These are phyloP conservation scores for Drosophila kambysellisi DNA, from an alignment of 2,888 invertebrate species.

Conservation along the genomic window DNA sequence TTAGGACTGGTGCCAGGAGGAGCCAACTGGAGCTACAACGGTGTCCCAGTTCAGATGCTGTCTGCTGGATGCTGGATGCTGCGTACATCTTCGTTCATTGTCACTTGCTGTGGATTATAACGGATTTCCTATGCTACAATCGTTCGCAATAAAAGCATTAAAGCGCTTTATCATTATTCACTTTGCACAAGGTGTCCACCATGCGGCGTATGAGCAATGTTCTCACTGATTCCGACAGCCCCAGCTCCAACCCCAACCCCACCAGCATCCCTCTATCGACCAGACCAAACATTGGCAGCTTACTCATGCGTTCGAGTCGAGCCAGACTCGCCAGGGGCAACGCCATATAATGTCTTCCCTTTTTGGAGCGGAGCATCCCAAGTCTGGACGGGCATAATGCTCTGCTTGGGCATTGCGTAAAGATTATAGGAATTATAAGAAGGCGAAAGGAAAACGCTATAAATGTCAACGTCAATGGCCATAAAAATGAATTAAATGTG, in stretches of 20 bases:
- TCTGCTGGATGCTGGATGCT: neutral
- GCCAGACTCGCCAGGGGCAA: constrained; percentile 16
- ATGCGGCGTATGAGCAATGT: constrained; percentile 63
- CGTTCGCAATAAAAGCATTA: constrained; percentile 82
- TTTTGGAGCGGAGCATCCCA: constrained; percentile 9
- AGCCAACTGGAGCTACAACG: neutral
- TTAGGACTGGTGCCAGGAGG: neutral
- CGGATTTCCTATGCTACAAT: constrained; percentile 77
- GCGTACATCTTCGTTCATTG: constrained; percentile 73
- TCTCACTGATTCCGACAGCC: neutral
- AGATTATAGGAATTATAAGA: constrained; percentile 77
- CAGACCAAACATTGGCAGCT: constrained; percentile 15
- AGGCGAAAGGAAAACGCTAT: constrained; percentile 64
- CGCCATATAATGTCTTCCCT: constrained; percentile 44
- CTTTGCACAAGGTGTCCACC: constrained; percentile 69
- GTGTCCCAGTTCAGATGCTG: constrained; percentile 6
- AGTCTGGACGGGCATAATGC: constrained; percentile 30
- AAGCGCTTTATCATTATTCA: constrained; percentile 82
- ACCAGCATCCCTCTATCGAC: neutral
- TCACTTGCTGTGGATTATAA: constrained; percentile 81
- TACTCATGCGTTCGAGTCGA: constrained; percentile 6
- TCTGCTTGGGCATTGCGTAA: constrained; percentile 57
- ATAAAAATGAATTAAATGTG: constrained; percentile 74
- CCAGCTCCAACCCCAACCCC: neutral
- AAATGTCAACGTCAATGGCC: constrained; percentile 77